Evolutionary conservation across 2,113 vertebrate species (phyloP).

Genomic region (Chrysochloris asiatica): DNA sequence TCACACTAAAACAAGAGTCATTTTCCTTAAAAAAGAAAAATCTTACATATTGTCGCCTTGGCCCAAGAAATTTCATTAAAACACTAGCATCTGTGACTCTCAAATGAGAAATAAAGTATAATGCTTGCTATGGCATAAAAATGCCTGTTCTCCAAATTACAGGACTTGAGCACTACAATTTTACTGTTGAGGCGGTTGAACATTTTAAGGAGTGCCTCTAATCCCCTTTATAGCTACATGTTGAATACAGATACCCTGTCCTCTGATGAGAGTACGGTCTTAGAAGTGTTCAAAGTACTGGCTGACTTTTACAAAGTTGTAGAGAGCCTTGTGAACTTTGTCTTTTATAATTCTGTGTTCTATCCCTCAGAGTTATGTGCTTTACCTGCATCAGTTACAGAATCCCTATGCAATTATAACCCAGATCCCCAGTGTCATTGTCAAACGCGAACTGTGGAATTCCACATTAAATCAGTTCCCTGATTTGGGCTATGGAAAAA

Average conservation of each 20-base stretch:
- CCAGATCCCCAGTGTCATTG: neutral
- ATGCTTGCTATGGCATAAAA: constrained; percentile 55
- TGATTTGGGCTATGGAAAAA: neutral
- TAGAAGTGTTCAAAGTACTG: constrained; percentile 10
- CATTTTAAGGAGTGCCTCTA: constrained; percentile 63
- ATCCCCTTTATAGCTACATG: constrained; percentile 55
- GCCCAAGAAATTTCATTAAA: constrained; percentile 56
- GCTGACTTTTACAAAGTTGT: constrained; percentile 53
- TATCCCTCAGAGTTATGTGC: neutral
- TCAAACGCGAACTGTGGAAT: neutral
- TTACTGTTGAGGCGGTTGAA: constrained; percentile 44
- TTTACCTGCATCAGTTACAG: neutral
- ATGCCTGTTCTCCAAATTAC: constrained; percentile 21
- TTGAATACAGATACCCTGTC: constrained; percentile 51
- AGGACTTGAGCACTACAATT: constrained; percentile 42
- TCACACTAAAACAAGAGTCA: constrained; percentile 36
- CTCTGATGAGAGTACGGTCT: neutral
- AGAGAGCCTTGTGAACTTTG: neutral
- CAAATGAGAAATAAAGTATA: constrained; percentile 67
- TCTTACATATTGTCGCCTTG: constrained; percentile 34
- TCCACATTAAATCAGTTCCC: neutral
- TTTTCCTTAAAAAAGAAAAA: neutral
- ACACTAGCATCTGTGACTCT: constrained; percentile 60
- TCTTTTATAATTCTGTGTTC: neutral
- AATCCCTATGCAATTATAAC: neutral